Base-by-base conservation (phyloP, 2,113 vertebrate species). In the Rhinolophus ferrumequinum region DNA sequence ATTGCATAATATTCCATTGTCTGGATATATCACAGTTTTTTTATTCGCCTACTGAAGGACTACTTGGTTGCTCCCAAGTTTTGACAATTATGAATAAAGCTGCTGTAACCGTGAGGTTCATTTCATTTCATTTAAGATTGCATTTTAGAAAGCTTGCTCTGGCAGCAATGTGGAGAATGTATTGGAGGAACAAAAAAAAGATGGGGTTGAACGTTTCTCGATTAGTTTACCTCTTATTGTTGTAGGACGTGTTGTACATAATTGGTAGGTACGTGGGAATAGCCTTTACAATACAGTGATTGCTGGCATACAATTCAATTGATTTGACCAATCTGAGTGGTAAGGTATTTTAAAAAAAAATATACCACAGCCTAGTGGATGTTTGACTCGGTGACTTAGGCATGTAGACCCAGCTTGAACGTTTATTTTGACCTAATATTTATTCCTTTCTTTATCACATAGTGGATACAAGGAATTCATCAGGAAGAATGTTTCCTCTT, bases 311-410 rank as follows among this genome's bases (percentile, higher is more conserved):
- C 26, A 70, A 38, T 88, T 62, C 50, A 26, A 75, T 50, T 86
- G 33, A 72, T 50, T 70, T 70, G 69, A 72, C 22, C 38, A 44
- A 89, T 88, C 28, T 35, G 50, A 94, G 33, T 19, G 35, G n/a
- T 54, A 62, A 92, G 44, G 22, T 84, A 58, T 92, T 92, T 62
- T n/a, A n/a, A 9, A 64, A 89, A 92, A 85, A 86, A 19, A 62
- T 35, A 35, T 35, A 35, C 35, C 30, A 47, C 64, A 75, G 15
- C 21, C 79, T 44, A 28, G 5, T 82, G 38, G 22, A 70, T 70
- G 30, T 94, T 38, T 94, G 67, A 58, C 47, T 82, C 38, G 60
- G 9, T 76, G 47, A 72, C 56, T 66, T 95, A 60, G 35, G 50
- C 24, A 56, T 66, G 5, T 54, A 38, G 54, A 54, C 52, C 73